Conservation (phyloP, 2,113 vertebrate genomes). For the Progne subis region DNA sequence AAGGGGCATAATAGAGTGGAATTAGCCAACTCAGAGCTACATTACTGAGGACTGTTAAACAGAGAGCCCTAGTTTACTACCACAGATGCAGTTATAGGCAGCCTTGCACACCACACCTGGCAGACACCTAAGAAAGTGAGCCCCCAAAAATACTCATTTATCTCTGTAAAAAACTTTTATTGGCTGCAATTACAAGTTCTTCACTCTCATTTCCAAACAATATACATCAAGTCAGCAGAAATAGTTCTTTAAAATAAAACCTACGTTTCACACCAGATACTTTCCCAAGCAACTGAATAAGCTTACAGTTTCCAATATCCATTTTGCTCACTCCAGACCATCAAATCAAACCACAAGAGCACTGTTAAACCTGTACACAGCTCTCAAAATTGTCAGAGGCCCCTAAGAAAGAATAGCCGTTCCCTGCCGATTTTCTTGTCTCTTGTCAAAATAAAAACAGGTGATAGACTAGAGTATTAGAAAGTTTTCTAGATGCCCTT, state of each 20-base stretch:
- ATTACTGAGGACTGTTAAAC: background rate
- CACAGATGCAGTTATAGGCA: background rate
- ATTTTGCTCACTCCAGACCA: background rate
- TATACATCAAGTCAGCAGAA: background rate
- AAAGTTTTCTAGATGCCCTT: background rate
- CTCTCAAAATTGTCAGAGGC: background rate
- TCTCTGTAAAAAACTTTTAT: background rate
- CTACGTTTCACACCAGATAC: background rate
- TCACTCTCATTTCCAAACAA: background rate
- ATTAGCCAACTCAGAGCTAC: background rate
- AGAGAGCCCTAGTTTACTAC: background rate
- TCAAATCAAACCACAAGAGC: background rate
- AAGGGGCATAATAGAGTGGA: background rate
- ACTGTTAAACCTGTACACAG: background rate
- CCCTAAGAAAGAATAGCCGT: background rate
- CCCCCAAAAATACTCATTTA: background rate
- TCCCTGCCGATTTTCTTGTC: background rate
- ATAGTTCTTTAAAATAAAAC: background rate
- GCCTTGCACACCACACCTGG: background rate
- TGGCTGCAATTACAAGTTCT: background rate
- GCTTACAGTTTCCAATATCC: background rate
- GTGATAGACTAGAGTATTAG: background rate
- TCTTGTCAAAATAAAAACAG: background rate
- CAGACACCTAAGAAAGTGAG: background rate
- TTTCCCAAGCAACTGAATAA: background rate